Evolutionary conservation across 2,113 vertebrate genomes (phyloP).

Genomic region (Acanthisitta chloris): DNA sequence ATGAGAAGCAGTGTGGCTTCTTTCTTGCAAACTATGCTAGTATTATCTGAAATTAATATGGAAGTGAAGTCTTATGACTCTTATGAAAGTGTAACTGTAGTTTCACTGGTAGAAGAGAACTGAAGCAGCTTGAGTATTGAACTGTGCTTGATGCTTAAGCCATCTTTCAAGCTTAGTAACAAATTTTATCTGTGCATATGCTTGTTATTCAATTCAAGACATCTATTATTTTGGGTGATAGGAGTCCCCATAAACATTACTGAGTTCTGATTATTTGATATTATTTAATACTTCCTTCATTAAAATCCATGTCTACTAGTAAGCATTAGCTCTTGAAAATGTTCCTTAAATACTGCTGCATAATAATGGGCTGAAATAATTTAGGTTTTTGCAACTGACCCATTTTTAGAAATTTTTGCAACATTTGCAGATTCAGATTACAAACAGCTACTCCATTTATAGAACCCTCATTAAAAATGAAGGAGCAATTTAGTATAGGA

Average conservation of each 20-base stretch:
- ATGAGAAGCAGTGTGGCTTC: not conserved
- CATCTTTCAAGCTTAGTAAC: not conserved
- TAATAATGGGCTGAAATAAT: not conserved
- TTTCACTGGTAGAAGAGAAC: not conserved
- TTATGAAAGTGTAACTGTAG: not conserved
- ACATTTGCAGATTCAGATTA: constrained; percentile 7
- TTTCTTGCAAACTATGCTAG: not conserved
- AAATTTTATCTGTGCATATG: not conserved
- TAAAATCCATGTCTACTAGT: not conserved
- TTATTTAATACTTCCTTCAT: not conserved
- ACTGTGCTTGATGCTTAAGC: not conserved
- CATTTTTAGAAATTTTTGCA: constrained; percentile 23
- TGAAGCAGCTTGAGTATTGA: not conserved
- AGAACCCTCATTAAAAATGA: constrained; percentile 44
- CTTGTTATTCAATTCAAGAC: not conserved
- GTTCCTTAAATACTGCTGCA: not conserved
- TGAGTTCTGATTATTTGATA: not conserved
- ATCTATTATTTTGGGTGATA: not conserved
- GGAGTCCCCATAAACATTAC: not conserved
- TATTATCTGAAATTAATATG: not conserved
- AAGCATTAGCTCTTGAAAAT: not conserved
- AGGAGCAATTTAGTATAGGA: not conserved
- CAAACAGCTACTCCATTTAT: not conserved
- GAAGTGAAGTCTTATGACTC: too few species aligned
- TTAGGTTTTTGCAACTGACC: not conserved